Evolutionary conservation across 2,888 invertebrate genomes (phyloP), one percentile per base, ranked within the genome.

Genomic region (Teinopalpus imperialis): DNA sequence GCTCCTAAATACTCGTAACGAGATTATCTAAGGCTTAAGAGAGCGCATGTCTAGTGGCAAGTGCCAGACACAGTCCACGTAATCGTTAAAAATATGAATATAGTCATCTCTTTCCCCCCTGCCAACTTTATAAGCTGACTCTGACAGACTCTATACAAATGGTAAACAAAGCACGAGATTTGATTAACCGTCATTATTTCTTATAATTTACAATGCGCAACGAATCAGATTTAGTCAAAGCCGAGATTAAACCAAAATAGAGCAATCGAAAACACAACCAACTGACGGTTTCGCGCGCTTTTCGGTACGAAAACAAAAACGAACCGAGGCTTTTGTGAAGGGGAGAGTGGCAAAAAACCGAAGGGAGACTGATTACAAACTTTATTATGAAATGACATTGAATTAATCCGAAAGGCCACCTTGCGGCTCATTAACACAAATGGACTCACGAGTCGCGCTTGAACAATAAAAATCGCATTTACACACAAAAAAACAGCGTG

Each of bases 401-500:
- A 70, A 80, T 76, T 74, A 77, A 75, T 72, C 66, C 63, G 56
- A 57, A 57, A 68, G 74, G 71, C 81, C 85, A 81, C 81, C 83
- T 83, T 81, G 81, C 66, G 70, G 71, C 67, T 62, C 83, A 83
- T 85, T 83, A 86, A 65, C 72, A 69, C 75, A 76, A 81, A 82
- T 79, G 81, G 74, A 76, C 63, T 69, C 75, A 71, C 70, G 66
- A 69, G 57, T 70, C 69, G 70, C 63, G 63, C 63, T 62, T 66
- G 65, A 63, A 79, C 77, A 85, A 81, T 83, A 79, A 81, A 83
- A 85, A 85, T 85, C 82, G 79, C 81, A 81, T 85, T 82, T 79
- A 80, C 66, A 65, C 63, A 67, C 62, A 63, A 72, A 76, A 74
- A 82, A 81, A 73, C 59, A 54, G 60, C 64, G 40, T 63, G 67